Conservation (phyloP, 2,113 vertebrate genomes). For the Bathybates hornii region DNA sequence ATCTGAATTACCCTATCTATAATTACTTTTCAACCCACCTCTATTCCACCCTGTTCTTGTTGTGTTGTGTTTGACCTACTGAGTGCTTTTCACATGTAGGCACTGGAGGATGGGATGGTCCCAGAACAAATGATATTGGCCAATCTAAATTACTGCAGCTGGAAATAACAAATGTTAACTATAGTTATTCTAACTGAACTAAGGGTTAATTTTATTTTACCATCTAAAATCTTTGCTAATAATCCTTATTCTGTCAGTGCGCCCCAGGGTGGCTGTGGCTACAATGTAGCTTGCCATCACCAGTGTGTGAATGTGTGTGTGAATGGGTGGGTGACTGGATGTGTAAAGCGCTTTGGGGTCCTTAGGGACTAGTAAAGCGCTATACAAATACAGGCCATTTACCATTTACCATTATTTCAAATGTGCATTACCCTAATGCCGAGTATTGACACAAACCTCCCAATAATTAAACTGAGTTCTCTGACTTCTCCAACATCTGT, state of each 20-base stretch:
- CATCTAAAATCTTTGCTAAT: not conserved
- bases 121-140: not conserved
- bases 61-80: not conserved
- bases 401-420: not conserved
- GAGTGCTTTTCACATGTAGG: not conserved
- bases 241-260: not conserved
- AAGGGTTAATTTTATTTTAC: not conserved
- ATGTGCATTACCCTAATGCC: not conserved
- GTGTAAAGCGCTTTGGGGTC: too few relatives aligned
- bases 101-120: not conserved
- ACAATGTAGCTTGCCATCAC: too few relatives aligned
- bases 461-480: not conserved
- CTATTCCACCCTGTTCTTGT: not conserved
- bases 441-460: not conserved
- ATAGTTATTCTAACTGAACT: not conserved
- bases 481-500: conserved; percentile 5
- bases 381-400: too few relatives aligned
- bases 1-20: not conserved
- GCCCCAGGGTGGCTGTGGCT: too few relatives aligned
- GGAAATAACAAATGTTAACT: not conserved
- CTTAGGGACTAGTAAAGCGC: too few relatives aligned
- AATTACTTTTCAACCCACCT: not conserved
- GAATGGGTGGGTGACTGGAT: too few relatives aligned
- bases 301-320: too few relatives aligned
- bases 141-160: not conserved